Evolutionary conservation across 2,113 vertebrate genomes (phyloP).

Genomic region (Ancistrus triradiatus): DNA sequence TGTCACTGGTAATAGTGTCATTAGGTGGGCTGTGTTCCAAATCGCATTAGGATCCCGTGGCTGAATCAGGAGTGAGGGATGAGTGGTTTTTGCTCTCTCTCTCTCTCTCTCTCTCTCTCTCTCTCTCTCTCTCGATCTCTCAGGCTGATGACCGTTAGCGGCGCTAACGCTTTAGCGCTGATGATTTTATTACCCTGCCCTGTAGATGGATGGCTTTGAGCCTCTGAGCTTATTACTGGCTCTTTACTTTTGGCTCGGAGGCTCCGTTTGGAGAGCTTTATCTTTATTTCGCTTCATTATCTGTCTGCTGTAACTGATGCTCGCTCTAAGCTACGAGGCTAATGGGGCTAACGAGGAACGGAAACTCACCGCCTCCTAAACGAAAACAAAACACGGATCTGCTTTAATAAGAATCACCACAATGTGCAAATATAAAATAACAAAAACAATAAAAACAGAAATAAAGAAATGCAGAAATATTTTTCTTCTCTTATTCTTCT

Average conservation of each 20-base stretch:
- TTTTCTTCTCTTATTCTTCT: too few relatives aligned
- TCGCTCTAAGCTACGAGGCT: background rate
- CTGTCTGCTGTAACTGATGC: background rate
- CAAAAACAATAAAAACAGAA: too few relatives aligned
- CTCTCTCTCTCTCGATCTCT: background rate
- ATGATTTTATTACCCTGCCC: background rate
- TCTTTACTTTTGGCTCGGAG: too few relatives aligned
- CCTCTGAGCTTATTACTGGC: background rate
- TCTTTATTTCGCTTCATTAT: background rate
- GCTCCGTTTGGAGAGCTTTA: too few relatives aligned
- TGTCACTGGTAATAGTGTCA: constrained; percentile 32
- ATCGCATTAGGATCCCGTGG: constrained; percentile 33
- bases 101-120: background rate
- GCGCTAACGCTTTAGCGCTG: background rate
- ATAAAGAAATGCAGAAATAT: too few relatives aligned
- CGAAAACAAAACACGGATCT: too few relatives aligned
- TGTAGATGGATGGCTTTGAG: background rate
- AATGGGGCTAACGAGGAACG: too few relatives aligned
- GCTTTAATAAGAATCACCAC: too few relatives aligned
- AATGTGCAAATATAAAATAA: too few relatives aligned
- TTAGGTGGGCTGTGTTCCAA: constrained; percentile 32
- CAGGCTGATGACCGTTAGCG: background rate
- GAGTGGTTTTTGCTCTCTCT: background rate
- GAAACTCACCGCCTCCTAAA: too few relatives aligned
- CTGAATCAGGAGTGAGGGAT: constrained; percentile 34